Evolutionary conservation across 2,797 vertebrate genomes (phyloP), one percentile per base, ranked within the genome.

Genomic region (Anguilla marmorata): DNA sequence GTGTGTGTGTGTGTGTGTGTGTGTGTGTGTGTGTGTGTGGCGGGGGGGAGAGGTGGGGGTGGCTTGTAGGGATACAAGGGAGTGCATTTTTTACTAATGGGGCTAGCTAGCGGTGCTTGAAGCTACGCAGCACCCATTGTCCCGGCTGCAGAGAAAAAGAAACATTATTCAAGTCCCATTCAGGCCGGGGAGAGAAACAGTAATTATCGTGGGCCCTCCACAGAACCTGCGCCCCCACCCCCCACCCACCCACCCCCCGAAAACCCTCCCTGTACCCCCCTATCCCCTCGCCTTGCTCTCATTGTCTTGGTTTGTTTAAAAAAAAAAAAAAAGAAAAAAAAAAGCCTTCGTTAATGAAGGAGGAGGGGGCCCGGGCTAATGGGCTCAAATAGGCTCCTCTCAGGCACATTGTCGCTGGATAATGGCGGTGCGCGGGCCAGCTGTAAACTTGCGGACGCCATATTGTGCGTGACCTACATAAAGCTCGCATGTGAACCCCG

Each of bases 121-220:
- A 95, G 95, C 95, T 90, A 94, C 94, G 95, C 95, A 93, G 91
- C 88, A 87, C 93, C 93, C 94, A 92, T 96, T 96, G 96, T 96
- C 95, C 95, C 91, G 92, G 27, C 89, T 89, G 93, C 93, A 91
- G 93, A 93, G 96, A 95, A 96, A 97, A 95, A 96, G 96, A 97
- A 97, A 97, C 97, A 97, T 97, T 97, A 96, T 97, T 97, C 95
- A 97, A 97, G 96, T 95, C 93, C 95, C 94, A 96, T 97, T 97
- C 95, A 97, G 93, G 85, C 90, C 91, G 92, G 92, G 91, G 93
- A 95, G 96, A 96, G 96, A 95, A 95, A 95, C 92, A 96, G 96
- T 96, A 96, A 97, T 97, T 97, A 97, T 95, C 90, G 88, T 91
- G 95, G 94, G 95, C 94, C 94, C 95, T 95, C 94, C 93, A 96